These are phyloP conservation scores for Ceyx cyanopectus DNA, from an alignment of 2,113 vertebrate species.

Conservation along the genomic window DNA sequence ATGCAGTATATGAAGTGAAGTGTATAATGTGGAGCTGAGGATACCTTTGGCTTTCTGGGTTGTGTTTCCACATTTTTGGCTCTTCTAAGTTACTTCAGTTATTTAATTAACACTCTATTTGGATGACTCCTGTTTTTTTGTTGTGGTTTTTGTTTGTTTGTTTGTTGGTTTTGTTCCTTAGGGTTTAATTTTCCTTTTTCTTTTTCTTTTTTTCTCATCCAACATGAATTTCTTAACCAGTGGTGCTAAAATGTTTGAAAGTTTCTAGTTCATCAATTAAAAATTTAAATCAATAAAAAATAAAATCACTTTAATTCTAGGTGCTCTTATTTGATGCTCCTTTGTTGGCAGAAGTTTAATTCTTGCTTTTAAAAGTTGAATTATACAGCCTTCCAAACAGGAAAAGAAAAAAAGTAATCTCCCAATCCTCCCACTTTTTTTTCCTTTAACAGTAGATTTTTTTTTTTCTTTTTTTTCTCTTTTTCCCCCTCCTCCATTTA, in stretches of 20 bases:
- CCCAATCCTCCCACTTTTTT: no score
- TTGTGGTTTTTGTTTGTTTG: no score
- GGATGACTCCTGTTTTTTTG: no score
- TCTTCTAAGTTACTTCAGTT: no score
- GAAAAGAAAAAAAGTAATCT: not conserved
- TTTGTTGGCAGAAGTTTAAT: not conserved
- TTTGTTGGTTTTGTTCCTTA: no score
- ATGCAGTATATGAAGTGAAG: no score
- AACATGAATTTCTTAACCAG: not conserved
- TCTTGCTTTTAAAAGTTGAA: not conserved
- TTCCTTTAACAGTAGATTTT: not conserved
- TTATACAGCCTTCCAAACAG: not conserved
- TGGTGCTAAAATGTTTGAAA: not conserved
- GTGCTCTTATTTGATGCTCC: not conserved
- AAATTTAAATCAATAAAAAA: not conserved
- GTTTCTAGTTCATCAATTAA: not conserved
- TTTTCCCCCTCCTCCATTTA: not conserved
- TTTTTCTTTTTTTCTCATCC: not conserved
- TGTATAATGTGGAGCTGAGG: no score
- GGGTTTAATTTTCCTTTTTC: not conserved
- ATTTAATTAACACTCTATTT: no score
- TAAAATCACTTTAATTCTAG: not conserved
- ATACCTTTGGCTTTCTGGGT: no score
- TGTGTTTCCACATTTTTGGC: no score
- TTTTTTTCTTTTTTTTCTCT: not conserved